Base-by-base conservation (phyloP, 1,140 invertebrate genomes). In the Aleiodes sp. region DNA sequence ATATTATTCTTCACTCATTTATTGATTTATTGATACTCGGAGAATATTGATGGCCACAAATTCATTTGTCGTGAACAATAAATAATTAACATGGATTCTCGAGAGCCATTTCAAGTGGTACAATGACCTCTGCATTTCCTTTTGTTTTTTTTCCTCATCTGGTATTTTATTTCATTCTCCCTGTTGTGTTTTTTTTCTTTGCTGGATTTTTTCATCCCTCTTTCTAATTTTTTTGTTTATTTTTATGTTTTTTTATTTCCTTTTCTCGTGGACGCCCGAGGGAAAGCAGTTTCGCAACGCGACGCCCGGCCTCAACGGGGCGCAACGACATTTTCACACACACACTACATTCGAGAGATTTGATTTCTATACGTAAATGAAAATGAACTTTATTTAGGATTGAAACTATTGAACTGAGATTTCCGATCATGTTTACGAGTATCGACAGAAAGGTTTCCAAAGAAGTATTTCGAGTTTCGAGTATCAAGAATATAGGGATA, bases 201-300 rank as follows among this genome's bases (percentile, higher is more conserved):
- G n/a, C n/a, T n/a, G n/a, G n/a, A n/a, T 52, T 41, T 52, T 52
- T 52, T 16, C 46, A 52, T 52, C 46, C 26, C 46, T 24, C 46
- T 52, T 19, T 7, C 26, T 24, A 1, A 24, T 24, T 9, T 52
- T 24, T 24, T 52, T 52, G 19, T 52, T 24, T 24, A 9, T 26
- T 9, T 16, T 3, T 21, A 24, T 24, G 10, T 9, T 9, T 52
- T 52, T 52, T 16, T 52, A 16, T 52, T 21, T 21, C 16, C 26
- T 52, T 52, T 52, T 16, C 21, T 52, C 46, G 46, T 21, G 46
- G 2, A 59, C 4, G 24, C 12, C 16, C 24, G 24, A 26, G 56
- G n/a, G 56, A 59, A 26, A 26, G 28, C 26, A 59, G 29, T 59
- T 16, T 12, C 29, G 56, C 2, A 59, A n/a, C 56, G 46, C 7